phyloP scores from a whole-genome alignment of 1,140 invertebrate genomes.

The Drosophila takahashii region DNA sequence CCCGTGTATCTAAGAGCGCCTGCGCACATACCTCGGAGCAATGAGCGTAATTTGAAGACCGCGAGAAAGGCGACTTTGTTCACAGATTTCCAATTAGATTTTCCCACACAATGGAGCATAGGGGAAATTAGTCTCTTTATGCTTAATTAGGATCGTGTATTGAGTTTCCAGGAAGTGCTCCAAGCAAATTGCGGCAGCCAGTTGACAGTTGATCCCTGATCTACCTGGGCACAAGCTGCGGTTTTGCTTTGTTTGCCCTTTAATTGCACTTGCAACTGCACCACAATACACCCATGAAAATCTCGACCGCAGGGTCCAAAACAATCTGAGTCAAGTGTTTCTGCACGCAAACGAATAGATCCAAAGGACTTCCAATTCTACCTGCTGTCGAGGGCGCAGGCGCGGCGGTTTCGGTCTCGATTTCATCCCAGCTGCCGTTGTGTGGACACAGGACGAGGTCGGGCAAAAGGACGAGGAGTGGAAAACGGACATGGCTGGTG shows the following conservation, averaged over 20 bases:
- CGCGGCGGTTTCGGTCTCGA: slow-evolving; percentile 34
- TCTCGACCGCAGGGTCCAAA: slow-evolving; percentile 50
- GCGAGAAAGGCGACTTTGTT: slow-evolving; percentile 57
- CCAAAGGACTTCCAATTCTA: slow-evolving; percentile 26
- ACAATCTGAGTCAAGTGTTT: slow-evolving; percentile 63
- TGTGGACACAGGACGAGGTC: slow-evolving; percentile 31
- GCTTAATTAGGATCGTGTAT: slow-evolving; percentile 68
- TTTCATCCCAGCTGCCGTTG: slow-evolving; percentile 51
- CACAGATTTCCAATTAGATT: slow-evolving; percentile 70
- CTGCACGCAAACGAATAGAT: slow-evolving; percentile 26
- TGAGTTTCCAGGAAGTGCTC: slow-evolving; percentile 60
- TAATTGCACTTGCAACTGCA: slow-evolving; percentile 68
- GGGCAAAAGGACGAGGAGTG: slow-evolving; percentile 3
- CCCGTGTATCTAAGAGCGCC: slow-evolving; percentile 26
- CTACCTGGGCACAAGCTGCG: slow-evolving; percentile 73
- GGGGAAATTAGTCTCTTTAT: slow-evolving; percentile 70
- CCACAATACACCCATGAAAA: slow-evolving; percentile 47
- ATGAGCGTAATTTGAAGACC: slow-evolving; percentile 76
- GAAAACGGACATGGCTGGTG: slow-evolving; percentile 17
- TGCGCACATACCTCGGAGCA: slow-evolving; percentile 56
- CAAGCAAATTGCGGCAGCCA: slow-evolving; percentile 41
- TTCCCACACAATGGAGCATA: slow-evolving; percentile 57
- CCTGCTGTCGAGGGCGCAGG: slow-evolving; percentile 30
- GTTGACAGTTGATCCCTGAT: slow-evolving; percentile 49
- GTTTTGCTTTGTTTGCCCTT: slow-evolving; percentile 51